Conservation (phyloP, 1,140 invertebrate species). For the Bursaphelenchus mucronatus region DNA sequence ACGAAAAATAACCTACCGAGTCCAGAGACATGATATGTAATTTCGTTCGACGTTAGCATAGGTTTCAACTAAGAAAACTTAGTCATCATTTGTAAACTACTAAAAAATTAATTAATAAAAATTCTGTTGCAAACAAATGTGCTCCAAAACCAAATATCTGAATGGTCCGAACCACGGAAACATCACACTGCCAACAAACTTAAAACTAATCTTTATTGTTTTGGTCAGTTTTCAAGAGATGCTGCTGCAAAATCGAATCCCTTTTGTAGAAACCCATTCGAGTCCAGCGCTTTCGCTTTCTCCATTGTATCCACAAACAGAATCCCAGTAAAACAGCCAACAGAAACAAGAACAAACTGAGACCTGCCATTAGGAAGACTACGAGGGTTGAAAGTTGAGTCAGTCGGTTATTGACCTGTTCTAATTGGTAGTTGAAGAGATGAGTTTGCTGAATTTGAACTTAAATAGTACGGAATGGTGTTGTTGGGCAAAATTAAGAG, state of each 20-base stretch:
- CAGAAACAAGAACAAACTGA: slow-evolving; percentile 13
- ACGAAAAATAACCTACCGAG: slow-evolving; percentile 9
- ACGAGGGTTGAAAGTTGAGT: slow-evolving; percentile 3
- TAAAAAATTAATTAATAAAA: background rate
- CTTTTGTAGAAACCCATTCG: background rate
- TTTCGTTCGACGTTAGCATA: too few relatives aligned
- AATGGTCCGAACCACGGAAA: background rate
- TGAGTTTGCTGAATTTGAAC: slow-evolving; percentile 7
- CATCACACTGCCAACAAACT: background rate
- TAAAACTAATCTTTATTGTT: slow-evolving; percentile 5
- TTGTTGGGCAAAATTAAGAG: too few relatives aligned
- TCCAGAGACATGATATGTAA: slow-evolving; percentile 13
- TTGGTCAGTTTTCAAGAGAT: background rate
- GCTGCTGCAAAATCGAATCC: background rate
- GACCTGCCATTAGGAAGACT: background rate
- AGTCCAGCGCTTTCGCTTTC: background rate
- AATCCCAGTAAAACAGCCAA: background rate
- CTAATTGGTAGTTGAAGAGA: slow-evolving; percentile 15
- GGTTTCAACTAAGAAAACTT: background rate
- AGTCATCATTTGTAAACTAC: background rate
- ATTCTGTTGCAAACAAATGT: background rate
- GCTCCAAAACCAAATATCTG: background rate
- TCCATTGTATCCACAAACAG: slow-evolving; percentile 12
- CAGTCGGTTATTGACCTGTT: background rate
- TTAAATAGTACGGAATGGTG: too few relatives aligned